These are phyloP conservation scores for Rhizomys pruinosus DNA, from an alignment of 2,113 vertebrate genomes.

Conservation along the genomic window DNA sequence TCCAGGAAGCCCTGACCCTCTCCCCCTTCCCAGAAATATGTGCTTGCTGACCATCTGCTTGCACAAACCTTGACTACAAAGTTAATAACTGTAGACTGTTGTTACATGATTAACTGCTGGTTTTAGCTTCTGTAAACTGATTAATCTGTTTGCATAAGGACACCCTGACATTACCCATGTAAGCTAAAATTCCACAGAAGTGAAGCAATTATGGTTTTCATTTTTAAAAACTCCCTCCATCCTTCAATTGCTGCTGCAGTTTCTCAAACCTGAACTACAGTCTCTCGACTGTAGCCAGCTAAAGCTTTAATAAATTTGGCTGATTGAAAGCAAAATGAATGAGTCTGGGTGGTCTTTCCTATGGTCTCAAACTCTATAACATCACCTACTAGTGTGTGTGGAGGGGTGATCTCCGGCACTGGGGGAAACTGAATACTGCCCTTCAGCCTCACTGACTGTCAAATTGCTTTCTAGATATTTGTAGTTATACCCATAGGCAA, in stretches of 20 bases:
- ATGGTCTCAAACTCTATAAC: not conserved
- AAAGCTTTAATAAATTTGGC: not conserved
- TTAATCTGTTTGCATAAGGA: too few species aligned
- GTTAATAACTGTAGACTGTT: too few species aligned
- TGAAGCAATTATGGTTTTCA: too few species aligned
- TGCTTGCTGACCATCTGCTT: too few species aligned
- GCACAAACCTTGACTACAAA: too few species aligned
- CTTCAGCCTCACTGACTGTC: not conserved
- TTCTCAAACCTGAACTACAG: not conserved
- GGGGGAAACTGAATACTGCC: not conserved
- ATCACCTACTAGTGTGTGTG: not conserved
- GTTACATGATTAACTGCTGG: too few species aligned
- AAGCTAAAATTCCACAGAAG: too few species aligned
- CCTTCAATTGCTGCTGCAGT: not conserved
- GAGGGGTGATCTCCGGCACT: not conserved
- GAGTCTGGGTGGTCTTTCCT: not conserved
- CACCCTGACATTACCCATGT: too few species aligned
- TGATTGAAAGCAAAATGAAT: not conserved
- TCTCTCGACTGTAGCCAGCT: not conserved
- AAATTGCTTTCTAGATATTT: not conserved
- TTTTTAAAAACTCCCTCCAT: not conserved
- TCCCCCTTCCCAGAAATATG: too few species aligned
- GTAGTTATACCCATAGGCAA: not conserved
- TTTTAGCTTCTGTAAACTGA: too few species aligned
- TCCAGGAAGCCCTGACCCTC: not conserved